Conservation (phyloP, 1,140 invertebrate genomes). For the Drosophila chauvacae region DNA sequence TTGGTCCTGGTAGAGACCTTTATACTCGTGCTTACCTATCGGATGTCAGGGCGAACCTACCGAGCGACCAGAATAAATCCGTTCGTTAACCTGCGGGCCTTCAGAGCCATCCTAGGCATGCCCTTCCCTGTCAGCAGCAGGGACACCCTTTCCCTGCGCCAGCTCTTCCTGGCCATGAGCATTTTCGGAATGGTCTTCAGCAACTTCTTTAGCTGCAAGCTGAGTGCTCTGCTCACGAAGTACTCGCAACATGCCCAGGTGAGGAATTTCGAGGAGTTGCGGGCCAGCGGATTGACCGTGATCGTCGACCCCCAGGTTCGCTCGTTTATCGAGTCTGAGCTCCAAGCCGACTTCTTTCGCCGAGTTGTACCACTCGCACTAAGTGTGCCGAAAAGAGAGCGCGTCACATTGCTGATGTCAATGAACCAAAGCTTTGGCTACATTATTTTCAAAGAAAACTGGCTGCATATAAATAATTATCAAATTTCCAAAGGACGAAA, state of each 20-base stretch:
- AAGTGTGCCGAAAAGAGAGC: not conserved
- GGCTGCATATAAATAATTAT: not conserved
- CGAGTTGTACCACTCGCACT: not conserved
- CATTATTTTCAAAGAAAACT: not conserved
- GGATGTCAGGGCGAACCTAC: not conserved
- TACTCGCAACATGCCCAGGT: not conserved
- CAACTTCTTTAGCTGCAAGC: constrained; percentile 44
- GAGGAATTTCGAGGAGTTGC: constrained; percentile 31
- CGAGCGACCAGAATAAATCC: not conserved
- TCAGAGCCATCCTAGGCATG: constrained; percentile 35
- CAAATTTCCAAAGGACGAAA: not conserved
- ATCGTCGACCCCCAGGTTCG: not conserved
- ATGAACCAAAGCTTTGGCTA: not conserved
- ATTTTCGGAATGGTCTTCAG: constrained; percentile 43
- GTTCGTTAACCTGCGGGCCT: constrained; percentile 31
- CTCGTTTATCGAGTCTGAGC: not conserved
- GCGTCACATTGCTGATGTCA: not conserved
- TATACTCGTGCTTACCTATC: not conserved
- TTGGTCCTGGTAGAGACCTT: constrained; percentile 16
- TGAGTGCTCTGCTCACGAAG: constrained; percentile 51
- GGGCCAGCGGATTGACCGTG: constrained; percentile 28
- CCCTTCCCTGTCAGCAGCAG: constrained; percentile 8
- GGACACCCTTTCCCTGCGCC: constrained; percentile 1
- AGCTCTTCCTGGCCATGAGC: constrained; percentile 47
- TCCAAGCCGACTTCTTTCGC: constrained; percentile 1